Evolutionary conservation across 1,140 invertebrate genomes (phyloP).

Genomic region (Leptinotarsa defecta): DNA sequence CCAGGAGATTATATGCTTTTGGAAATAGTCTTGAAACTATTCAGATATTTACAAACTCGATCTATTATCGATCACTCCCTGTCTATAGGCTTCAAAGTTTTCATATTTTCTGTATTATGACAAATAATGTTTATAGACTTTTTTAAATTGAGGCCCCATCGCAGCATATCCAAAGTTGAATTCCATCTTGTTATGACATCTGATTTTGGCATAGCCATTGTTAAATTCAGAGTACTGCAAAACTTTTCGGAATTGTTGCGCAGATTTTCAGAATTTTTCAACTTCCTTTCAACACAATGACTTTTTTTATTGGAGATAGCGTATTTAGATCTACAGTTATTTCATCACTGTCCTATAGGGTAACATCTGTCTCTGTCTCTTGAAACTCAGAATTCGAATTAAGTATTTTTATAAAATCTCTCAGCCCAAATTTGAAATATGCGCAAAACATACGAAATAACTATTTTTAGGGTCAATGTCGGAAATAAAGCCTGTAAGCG

Average conservation of each 20-base stretch:
- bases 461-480: conserved; percentile 18
- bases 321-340: conserved; percentile 16
- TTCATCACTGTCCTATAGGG: not conserved
- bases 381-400: conserved; percentile 11
- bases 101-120: conserved; percentile 27
- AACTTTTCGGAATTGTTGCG: not conserved
- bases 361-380: conserved; percentile 15
- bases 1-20: conserved; percentile 32
- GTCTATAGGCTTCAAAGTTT: conserved; percentile 19
- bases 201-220: not conserved
- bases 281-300: not conserved
- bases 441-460: conserved; percentile 16
- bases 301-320: conserved; percentile 18
- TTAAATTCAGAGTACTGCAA: not conserved
- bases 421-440: not conserved
- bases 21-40: conserved; percentile 24
- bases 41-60: conserved; percentile 27
- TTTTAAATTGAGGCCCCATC: conserved; percentile 8
- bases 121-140: conserved; percentile 23
- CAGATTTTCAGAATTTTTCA: not conserved
- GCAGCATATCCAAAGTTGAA: conserved; percentile 9
- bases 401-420: conserved; percentile 29
- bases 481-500: not conserved
- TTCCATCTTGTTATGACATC: too few relatives aligned
- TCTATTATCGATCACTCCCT: conserved; percentile 22